Evolutionary conservation across 2,113 vertebrate genomes (phyloP).

Genomic region (Arenaria interpres): DNA sequence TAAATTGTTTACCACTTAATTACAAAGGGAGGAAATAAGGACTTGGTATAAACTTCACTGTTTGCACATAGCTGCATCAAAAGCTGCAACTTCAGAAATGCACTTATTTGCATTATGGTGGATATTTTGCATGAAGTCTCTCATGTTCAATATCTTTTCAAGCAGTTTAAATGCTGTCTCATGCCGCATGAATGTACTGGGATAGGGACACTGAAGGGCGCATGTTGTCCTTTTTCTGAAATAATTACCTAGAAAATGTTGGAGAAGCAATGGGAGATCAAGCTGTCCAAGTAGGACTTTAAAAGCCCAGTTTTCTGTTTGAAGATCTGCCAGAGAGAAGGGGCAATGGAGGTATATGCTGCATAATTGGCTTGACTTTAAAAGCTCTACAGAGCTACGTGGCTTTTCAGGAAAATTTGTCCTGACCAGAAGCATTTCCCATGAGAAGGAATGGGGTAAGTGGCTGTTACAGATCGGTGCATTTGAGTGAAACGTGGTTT

Average conservation of each 20-base stretch:
- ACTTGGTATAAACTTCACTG: neutral
- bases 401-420: neutral
- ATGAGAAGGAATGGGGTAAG: neutral
- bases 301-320: neutral
- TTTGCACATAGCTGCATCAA: neutral
- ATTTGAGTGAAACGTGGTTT: neutral
- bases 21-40: neutral
- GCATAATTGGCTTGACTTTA: neutral
- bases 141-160: neutral
- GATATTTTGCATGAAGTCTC: neutral
- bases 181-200: neutral
- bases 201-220: neutral
- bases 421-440: neutral
- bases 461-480: neutral
- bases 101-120: neutral
- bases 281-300: neutral
- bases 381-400: neutral
- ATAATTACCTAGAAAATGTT: neutral
- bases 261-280: neutral
- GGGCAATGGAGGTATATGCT: neutral
- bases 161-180: neutral
- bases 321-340: neutral
- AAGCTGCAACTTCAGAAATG: conserved; percentile 11
- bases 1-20: neutral
- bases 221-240: neutral